These are phyloP conservation scores for Centruroides sculpturatus DNA, from an alignment of 1,140 invertebrate species.

Conservation along the genomic window DNA sequence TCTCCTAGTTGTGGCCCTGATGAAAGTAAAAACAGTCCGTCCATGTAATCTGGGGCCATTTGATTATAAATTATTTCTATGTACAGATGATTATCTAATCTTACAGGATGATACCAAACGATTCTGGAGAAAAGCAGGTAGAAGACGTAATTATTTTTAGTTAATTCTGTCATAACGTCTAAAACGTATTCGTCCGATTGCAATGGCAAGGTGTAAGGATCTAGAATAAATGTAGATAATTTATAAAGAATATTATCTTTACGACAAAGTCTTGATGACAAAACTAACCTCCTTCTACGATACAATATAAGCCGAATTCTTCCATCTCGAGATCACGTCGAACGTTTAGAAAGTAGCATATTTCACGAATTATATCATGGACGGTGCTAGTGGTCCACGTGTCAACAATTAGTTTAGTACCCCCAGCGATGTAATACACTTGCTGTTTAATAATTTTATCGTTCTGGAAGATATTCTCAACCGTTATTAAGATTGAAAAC, in stretches of 20 bases:
- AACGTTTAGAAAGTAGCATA: slow-evolving; percentile 71
- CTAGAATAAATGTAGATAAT: slow-evolving; percentile 9
- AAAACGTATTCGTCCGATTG: slow-evolving; percentile 92
- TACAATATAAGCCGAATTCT: slow-evolving; percentile 94
- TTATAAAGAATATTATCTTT: background rate
- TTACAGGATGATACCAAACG: slow-evolving; percentile 90
- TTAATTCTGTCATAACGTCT: slow-evolving; percentile 89
- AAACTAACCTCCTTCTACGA: slow-evolving; percentile 72
- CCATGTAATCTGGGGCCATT: slow-evolving; percentile 89
- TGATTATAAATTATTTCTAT: slow-evolving; percentile 95
- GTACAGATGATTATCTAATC: slow-evolving; percentile 75
- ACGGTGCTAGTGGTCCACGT: slow-evolving; percentile 81
- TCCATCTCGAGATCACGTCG: slow-evolving; percentile 65
- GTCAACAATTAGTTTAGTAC: slow-evolving; percentile 79
- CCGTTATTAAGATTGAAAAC: too few species aligned
- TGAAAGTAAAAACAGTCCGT: slow-evolving; percentile 73
- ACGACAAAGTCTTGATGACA: background rate
- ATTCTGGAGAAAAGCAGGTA: slow-evolving; percentile 96
- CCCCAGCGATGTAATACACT: slow-evolving; percentile 84
- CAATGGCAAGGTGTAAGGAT: slow-evolving; percentile 77
- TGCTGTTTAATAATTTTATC: slow-evolving; percentile 77
- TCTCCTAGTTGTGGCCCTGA: slow-evolving; percentile 42
- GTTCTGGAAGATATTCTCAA: slow-evolving; percentile 33
- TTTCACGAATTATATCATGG: slow-evolving; percentile 83
- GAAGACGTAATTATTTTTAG: slow-evolving; percentile 76